These are phyloP conservation scores for Brassicogethes aeneus DNA, from an alignment of 2,888 invertebrate species.

Conservation along the genomic window DNA sequence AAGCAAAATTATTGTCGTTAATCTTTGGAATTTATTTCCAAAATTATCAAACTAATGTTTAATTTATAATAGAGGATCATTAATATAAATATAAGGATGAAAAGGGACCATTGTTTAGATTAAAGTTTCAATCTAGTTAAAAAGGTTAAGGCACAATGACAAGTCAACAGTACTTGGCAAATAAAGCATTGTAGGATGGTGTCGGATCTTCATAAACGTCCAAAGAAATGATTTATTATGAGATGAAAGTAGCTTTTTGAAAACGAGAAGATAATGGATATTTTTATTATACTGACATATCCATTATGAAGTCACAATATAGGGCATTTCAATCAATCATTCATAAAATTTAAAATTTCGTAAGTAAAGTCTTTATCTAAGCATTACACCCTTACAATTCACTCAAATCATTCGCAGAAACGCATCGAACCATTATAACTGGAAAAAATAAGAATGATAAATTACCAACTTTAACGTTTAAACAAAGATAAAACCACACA, in stretches of 20 bases:
- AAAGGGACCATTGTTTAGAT: too few relatives aligned
- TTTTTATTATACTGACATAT: constrained; percentile 34
- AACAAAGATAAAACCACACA: too few relatives aligned
- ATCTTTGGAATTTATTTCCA: too few relatives aligned
- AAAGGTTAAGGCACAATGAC: constrained; percentile 20
- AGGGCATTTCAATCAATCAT: constrained; percentile 30
- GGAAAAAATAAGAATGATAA: not conserved
- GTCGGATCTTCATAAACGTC: constrained; percentile 36
- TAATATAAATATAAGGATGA: too few relatives aligned
- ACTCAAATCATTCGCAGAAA: constrained; percentile 8
- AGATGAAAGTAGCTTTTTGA: constrained; percentile 31
- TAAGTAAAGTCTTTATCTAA: constrained; percentile 18
- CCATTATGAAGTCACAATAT: constrained; percentile 32
- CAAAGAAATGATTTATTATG: constrained; percentile 35
- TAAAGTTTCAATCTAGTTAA: constrained; percentile 22
- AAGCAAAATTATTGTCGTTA: too few relatives aligned
- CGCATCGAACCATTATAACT: constrained; percentile 5
- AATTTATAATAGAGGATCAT: too few relatives aligned
- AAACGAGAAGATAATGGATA: constrained; percentile 34
- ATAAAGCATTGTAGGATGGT: constrained; percentile 31
- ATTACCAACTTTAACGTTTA: too few relatives aligned
- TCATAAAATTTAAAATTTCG: constrained; percentile 23
- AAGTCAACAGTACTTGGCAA: constrained; percentile 21
- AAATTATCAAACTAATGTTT: too few relatives aligned
- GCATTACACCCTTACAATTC: constrained; percentile 16